These are phyloP conservation scores for Chrosomus eos DNA, from an alignment of 2,797 vertebrate species.

Conservation along the genomic window DNA sequence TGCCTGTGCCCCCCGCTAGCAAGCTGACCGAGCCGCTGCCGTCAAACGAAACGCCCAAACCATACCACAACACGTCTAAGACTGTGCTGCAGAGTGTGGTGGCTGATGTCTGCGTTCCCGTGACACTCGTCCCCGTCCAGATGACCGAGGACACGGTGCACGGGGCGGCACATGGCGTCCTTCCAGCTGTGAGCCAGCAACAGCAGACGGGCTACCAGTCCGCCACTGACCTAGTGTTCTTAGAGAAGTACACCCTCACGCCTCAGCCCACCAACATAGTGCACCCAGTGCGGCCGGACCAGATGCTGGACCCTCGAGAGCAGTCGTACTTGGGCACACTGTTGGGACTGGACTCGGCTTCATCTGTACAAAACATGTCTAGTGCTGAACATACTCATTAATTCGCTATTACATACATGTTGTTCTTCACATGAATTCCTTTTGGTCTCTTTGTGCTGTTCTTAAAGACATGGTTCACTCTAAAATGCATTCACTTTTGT, in stretches of 20 bases:
- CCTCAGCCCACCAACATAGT: slow-evolving; percentile 92
- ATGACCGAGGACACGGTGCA: slow-evolving; percentile 74
- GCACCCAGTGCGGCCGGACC: slow-evolving; percentile 90
- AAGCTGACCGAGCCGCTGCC: slow-evolving; percentile 75
- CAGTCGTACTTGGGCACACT: slow-evolving; percentile 93
- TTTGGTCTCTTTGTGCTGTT: not conserved
- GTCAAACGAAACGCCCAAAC: slow-evolving; percentile 76
- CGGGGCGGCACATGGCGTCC: slow-evolving; percentile 67
- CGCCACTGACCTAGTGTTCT: slow-evolving; percentile 86
- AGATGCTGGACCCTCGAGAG: slow-evolving; percentile 92
- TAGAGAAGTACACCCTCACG: slow-evolving; percentile 96
- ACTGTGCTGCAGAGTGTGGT: slow-evolving; percentile 71
- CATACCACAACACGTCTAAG: slow-evolving; percentile 65
- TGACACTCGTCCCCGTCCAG: slow-evolving; percentile 76
- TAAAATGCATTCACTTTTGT: not conserved
- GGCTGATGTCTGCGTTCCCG: slow-evolving; percentile 76
- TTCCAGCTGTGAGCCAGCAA: slow-evolving; percentile 71
- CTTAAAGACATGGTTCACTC: not conserved
- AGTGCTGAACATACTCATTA: slow-evolving; percentile 80
- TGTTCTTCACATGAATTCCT: not conserved
- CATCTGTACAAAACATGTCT: slow-evolving; percentile 83
- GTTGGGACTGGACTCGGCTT: slow-evolving; percentile 86
- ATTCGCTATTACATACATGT: not conserved
- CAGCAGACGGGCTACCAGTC: slow-evolving; percentile 81
- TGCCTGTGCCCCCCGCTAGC: slow-evolving; percentile 69